These are phyloP conservation scores for Corydoras sp. DNA, from an alignment of 2,113 vertebrate genomes.

Conservation along the genomic window DNA sequence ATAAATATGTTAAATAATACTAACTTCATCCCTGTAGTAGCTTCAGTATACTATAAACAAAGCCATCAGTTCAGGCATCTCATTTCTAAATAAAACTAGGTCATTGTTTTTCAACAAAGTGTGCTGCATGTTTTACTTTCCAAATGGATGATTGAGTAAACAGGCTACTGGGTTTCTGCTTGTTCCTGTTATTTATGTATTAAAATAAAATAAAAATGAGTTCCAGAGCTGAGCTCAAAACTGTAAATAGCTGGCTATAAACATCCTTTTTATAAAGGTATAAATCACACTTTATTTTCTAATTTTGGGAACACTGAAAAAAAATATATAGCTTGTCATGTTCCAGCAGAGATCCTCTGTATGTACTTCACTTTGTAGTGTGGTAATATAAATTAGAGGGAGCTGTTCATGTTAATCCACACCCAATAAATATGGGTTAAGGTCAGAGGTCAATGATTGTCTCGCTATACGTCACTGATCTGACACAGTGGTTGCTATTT, in stretches of 20 bases:
- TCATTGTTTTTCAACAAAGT: slow-evolving; percentile 9
- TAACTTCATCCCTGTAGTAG: too few species aligned
- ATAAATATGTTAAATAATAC: not conserved
- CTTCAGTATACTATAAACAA: not conserved
- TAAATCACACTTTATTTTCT: too few species aligned
- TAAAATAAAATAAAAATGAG: not conserved
- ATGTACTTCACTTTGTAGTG: not conserved
- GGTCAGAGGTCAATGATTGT: not conserved
- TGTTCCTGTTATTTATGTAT: not conserved
- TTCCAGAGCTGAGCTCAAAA: not conserved
- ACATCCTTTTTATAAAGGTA: too few species aligned
- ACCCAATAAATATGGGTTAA: not conserved
- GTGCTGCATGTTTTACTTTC: not conserved
- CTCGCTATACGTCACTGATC: not conserved
- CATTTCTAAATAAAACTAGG: not conserved
- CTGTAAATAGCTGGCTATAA: not conserved
- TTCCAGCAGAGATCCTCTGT: not conserved
- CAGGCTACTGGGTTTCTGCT: slow-evolving; percentile 6
- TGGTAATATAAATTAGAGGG: not conserved
- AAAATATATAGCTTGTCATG: not conserved
- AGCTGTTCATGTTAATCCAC: not conserved
- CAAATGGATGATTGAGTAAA: not conserved
- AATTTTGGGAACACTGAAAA: too few species aligned
- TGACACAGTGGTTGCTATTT: not conserved
- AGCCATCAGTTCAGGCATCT: slow-evolving; percentile 7